Evolutionary conservation across 2,797 vertebrate species (phyloP).

Genomic region (Chaetodon trifasciatus): DNA sequence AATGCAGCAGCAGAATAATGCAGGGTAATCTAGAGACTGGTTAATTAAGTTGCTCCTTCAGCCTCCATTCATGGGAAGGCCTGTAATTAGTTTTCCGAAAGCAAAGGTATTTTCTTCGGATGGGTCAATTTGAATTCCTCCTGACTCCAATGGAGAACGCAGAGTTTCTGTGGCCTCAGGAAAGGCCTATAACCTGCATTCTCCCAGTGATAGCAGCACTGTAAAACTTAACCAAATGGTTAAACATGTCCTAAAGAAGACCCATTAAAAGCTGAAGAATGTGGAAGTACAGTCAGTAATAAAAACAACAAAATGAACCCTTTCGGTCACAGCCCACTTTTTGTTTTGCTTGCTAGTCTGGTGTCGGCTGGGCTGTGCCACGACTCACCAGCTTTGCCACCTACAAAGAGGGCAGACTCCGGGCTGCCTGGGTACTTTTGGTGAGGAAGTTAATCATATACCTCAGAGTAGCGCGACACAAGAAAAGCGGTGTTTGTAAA

Average conservation of each 20-base stretch:
- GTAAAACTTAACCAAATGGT: slow-evolving; percentile 74
- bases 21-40: slow-evolving; percentile 62
- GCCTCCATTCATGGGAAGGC: slow-evolving; percentile 75
- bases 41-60: slow-evolving; percentile 78
- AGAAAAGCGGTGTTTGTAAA: slow-evolving; percentile 87
- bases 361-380: slow-evolving; percentile 62
- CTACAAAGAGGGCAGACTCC: slow-evolving; percentile 81
- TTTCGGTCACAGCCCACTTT: slow-evolving; percentile 35
- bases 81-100: slow-evolving; percentile 80
- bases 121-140: slow-evolving; percentile 75
- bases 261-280: slow-evolving; percentile 74
- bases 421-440: slow-evolving; percentile 78
- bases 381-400: slow-evolving; percentile 78
- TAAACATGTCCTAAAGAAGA: slow-evolving; percentile 69
- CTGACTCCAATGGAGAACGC: slow-evolving; percentile 57
- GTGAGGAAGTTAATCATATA: slow-evolving; percentile 87
- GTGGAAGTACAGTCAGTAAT: slow-evolving; percentile 61
- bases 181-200: slow-evolving; percentile 72
- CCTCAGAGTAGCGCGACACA: slow-evolving; percentile 82
- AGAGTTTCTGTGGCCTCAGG: slow-evolving; percentile 64
- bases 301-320: slow-evolving; percentile 65
- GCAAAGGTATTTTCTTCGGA: slow-evolving; percentile 75
- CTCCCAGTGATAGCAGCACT: slow-evolving; percentile 67
- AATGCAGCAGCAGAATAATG: slow-evolving; percentile 57
- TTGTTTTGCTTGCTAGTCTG: slow-evolving; percentile 59